Evolutionary conservation across 2,797 vertebrate genomes (phyloP).

Genomic region (Morelia viridis): DNA sequence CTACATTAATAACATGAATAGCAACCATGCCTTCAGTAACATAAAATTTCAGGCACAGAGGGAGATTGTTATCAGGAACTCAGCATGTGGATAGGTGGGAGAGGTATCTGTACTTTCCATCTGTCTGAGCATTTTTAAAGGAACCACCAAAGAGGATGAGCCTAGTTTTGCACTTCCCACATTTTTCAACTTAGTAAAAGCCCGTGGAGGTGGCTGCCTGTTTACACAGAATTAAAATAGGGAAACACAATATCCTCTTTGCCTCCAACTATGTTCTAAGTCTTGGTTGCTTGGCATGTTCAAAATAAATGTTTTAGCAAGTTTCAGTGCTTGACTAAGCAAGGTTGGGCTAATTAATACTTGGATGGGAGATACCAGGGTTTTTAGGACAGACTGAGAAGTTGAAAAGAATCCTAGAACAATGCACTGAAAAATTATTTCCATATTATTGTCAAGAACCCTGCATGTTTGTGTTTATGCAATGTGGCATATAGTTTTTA

Average conservation of each 20-base stretch:
- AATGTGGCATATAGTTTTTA: too few relatives aligned
- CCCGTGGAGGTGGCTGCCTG: background rate
- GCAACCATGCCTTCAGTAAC: background rate
- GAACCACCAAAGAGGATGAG: background rate
- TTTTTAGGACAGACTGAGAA: background rate
- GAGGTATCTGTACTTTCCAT: background rate
- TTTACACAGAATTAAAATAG: background rate
- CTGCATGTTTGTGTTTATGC: background rate
- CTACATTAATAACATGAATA: background rate
- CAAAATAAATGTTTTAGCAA: background rate
- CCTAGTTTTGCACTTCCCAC: background rate
- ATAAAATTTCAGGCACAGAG: background rate
- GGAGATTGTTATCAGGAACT: background rate
- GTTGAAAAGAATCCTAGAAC: background rate
- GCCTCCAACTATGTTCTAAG: background rate
- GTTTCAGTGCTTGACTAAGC: background rate
- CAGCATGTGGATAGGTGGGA: background rate
- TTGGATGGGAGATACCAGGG: background rate
- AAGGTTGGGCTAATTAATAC: background rate
- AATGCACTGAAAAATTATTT: background rate
- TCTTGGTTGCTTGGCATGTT: background rate
- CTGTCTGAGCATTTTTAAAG: background rate
- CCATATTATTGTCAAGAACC: background rate
- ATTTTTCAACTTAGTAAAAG: background rate
- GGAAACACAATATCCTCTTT: background rate